Evolutionary conservation across 2,888 invertebrate genomes (phyloP).

Genomic region (Hartigia nigra): DNA sequence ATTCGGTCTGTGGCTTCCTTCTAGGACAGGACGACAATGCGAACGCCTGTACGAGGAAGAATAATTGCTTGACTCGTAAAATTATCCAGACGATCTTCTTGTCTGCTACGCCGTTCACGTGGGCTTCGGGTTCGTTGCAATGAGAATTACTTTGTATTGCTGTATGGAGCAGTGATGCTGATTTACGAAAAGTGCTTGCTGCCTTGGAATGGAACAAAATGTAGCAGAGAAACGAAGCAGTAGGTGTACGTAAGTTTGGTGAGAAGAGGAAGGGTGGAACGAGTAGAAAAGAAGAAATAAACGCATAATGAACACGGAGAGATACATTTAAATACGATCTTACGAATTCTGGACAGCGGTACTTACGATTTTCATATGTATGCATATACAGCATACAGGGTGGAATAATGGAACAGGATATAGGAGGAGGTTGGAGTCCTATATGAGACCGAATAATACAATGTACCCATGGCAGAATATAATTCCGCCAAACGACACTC

Average conservation of each 20-base stretch:
- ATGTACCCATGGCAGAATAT: slow-evolving; percentile 23
- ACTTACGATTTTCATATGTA: not conserved
- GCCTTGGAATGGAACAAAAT: not conserved
- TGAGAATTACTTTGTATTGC: not conserved
- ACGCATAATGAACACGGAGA: not conserved
- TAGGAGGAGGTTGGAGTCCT: not conserved
- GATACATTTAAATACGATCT: not conserved
- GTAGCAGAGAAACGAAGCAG: rapidly evolving
- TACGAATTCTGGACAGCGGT: not conserved
- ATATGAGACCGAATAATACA: slow-evolving; percentile 15
- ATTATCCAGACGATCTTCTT: not conserved
- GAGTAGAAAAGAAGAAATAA: not conserved
- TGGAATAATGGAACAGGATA: not conserved
- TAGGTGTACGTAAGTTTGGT: not conserved
- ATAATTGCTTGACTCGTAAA: slow-evolving; percentile 9
- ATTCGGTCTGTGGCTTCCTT: not conserved
- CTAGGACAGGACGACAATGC: not conserved
- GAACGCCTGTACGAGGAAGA: not conserved
- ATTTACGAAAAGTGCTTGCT: not conserved
- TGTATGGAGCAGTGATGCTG: not conserved
- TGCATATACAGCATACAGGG: not conserved
- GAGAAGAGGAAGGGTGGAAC: not conserved
- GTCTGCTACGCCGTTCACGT: not conserved
- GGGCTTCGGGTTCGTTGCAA: not conserved
- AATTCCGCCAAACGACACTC: slow-evolving; percentile 33